A percentile compares a stretch with the other conserved stretches of the same genome.
Evolutionary conservation across 2,113 vertebrate genomes (phyloP).

Genomic region (Tor tambroides): DNA sequence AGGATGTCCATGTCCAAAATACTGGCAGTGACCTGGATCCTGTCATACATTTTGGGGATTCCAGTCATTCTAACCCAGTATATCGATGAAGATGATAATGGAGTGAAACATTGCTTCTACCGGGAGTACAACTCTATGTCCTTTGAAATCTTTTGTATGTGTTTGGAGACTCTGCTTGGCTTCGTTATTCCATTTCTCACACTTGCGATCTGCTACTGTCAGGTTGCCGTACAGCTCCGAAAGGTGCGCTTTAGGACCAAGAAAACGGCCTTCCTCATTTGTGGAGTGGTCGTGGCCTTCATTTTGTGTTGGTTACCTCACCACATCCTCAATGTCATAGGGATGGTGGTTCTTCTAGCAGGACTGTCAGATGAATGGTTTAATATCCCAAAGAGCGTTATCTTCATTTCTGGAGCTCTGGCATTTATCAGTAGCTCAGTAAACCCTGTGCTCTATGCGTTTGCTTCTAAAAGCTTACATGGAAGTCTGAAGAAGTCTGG

Average conservation of each 20-base stretch:
- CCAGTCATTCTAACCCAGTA: slow-evolving; percentile 49
- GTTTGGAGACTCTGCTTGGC: slow-evolving; percentile 56
- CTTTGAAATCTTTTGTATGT: slow-evolving; percentile 47
- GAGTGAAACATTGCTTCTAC: slow-evolving; percentile 46
- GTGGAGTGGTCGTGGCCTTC: slow-evolving; percentile 66
- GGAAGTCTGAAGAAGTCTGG: slow-evolving; percentile 57
- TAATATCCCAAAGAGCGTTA: neutral
- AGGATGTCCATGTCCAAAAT: slow-evolving; percentile 22
- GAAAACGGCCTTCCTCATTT: slow-evolving; percentile 65
- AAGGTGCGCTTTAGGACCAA: slow-evolving; percentile 61
- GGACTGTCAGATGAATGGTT: neutral
- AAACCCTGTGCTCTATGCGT: slow-evolving; percentile 68
- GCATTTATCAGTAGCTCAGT: slow-evolving; percentile 70
- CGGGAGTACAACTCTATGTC: slow-evolving; percentile 36
- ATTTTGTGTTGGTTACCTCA: slow-evolving; percentile 71
- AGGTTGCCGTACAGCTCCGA: slow-evolving; percentile 57
- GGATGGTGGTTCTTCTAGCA: slow-evolving; percentile 39
- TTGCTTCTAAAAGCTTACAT: slow-evolving; percentile 63
- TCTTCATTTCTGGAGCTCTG: slow-evolving; percentile 60
- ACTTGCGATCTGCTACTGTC: slow-evolving; percentile 62
- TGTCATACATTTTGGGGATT: slow-evolving; percentile 63
- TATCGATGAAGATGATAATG: neutral
- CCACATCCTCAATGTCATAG: slow-evolving; percentile 62
- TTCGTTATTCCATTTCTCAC: slow-evolving; percentile 62
- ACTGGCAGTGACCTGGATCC: slow-evolving; percentile 61